Evolutionary conservation across 1,140 invertebrate species (phyloP).

Genomic region (Nasonia giraulti): DNA sequence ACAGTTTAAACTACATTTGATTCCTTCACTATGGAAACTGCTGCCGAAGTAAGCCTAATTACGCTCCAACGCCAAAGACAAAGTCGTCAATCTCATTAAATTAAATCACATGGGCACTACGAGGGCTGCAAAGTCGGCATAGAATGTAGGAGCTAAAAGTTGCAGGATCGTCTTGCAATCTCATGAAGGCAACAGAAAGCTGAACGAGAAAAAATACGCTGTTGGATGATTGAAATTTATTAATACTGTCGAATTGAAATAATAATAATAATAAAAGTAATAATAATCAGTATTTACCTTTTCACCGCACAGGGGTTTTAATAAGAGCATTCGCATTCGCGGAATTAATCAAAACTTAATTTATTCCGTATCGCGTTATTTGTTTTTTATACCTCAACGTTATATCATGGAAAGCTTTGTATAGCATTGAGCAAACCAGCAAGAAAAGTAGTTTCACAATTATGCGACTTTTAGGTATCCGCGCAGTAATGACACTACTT

Average conservation of each 20-base stretch:
- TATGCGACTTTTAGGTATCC: background rate
- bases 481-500: background rate
- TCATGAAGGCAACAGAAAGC: background rate
- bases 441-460: background rate
- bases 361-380: too few species aligned
- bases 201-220: background rate
- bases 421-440: background rate
- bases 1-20: background rate
- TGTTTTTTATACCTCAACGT: too few species aligned
- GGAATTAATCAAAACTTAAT: too few species aligned
- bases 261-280: too few species aligned
- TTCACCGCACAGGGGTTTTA: too few species aligned
- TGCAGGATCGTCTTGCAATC: background rate
- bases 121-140: slow-evolving; percentile 13
- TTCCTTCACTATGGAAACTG: background rate
- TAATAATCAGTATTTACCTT: too few species aligned
- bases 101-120: slow-evolving; percentile 18
- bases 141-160: background rate
- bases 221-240: too few species aligned
- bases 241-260: too few species aligned
- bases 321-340: too few species aligned
- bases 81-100: slow-evolving; percentile 33
- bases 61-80: background rate
- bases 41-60: slow-evolving; percentile 19
- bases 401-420: background rate